Percentiles rank a stretch among this genome's conserved stretches.
These are phyloP conservation scores for Channa striata DNA, from an alignment of 2,797 vertebrate species.

Conservation along the genomic window DNA sequence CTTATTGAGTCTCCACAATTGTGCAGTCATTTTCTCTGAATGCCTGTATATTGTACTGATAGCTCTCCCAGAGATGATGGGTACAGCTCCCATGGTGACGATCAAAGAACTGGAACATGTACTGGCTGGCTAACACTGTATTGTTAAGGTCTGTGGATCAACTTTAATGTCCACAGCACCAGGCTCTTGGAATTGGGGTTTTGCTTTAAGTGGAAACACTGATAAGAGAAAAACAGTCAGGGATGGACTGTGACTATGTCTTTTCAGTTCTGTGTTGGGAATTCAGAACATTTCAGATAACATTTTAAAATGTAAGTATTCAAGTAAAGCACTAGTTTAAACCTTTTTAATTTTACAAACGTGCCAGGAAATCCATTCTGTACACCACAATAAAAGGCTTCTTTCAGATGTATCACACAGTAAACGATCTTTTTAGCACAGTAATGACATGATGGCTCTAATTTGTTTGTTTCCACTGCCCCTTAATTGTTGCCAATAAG, in stretches of 20 bases:
- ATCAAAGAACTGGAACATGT: conserved; percentile 62
- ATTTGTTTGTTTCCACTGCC: conserved; percentile 55
- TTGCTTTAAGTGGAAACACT: conserved; percentile 31
- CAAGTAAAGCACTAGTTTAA: background rate
- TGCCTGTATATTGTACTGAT: conserved; percentile 56
- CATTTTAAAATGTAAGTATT: background rate
- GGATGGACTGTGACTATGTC: conserved; percentile 23
- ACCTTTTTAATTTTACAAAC: background rate
- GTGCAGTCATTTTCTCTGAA: conserved; percentile 67
- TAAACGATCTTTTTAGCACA: conserved; percentile 20
- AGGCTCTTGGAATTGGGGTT: conserved; percentile 38
- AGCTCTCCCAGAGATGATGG: conserved; percentile 61
- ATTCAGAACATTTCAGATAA: conserved; percentile 7
- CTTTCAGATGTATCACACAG: background rate
- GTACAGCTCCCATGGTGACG: conserved; percentile 53
- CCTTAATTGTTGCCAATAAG: conserved; percentile 64
- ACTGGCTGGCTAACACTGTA: conserved; percentile 39
- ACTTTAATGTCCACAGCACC: conserved; percentile 42
- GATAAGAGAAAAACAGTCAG: conserved; percentile 30
- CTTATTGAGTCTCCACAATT: conserved; percentile 58
- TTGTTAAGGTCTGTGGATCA: conserved; percentile 56
- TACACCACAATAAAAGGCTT: background rate
- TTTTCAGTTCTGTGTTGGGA: conserved; percentile 35
- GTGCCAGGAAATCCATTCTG: background rate
- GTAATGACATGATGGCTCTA: conserved; percentile 25